phyloP scores from a whole-genome alignment of 1,140 invertebrate genomes.

The Aphidius ervi region DNA sequence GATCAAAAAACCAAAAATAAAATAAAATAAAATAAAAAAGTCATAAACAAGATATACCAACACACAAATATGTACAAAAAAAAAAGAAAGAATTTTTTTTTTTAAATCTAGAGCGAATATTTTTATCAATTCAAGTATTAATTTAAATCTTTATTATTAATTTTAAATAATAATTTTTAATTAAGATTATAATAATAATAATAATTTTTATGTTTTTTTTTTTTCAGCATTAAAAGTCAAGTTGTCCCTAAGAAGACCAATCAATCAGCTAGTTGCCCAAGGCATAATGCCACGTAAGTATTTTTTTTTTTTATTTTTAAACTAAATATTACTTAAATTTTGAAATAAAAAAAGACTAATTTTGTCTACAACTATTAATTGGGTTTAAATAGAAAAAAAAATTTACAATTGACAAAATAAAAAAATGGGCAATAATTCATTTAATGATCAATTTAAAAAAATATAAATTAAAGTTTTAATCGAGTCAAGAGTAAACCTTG shows the following conservation, averaged over 20 bases:
- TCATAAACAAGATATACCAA: not conserved
- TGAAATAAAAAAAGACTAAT: not conserved
- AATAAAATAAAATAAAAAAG: not conserved
- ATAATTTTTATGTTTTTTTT: conserved; percentile 29
- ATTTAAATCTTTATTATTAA: conserved; percentile 31
- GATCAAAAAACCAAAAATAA: not conserved
- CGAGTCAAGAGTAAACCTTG: not conserved
- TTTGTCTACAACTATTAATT: too few relatives aligned
- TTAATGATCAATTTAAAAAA: too few relatives aligned
- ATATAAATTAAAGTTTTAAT: too few relatives aligned
- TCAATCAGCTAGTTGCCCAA: conserved; percentile 92
- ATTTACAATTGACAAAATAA: too few relatives aligned
- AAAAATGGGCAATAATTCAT: too few relatives aligned
- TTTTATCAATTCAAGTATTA: conserved; percentile 15
- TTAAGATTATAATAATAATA: conserved; percentile 25
- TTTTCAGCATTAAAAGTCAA: conserved; percentile 93
- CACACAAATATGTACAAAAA: not conserved
- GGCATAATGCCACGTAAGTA: conserved; percentile 98
- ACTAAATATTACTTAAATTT: conserved; percentile 3
- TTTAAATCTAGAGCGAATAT: too few relatives aligned
- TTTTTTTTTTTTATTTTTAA: conserved; percentile 21
- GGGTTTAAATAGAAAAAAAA: too few relatives aligned
- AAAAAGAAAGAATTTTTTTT: not conserved
- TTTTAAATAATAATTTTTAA: conserved; percentile 25
- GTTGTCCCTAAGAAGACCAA: conserved; percentile 88